Evolutionary conservation across 2,113 vertebrate species (phyloP).

Genomic region (Pseudonaja textilis): DNA sequence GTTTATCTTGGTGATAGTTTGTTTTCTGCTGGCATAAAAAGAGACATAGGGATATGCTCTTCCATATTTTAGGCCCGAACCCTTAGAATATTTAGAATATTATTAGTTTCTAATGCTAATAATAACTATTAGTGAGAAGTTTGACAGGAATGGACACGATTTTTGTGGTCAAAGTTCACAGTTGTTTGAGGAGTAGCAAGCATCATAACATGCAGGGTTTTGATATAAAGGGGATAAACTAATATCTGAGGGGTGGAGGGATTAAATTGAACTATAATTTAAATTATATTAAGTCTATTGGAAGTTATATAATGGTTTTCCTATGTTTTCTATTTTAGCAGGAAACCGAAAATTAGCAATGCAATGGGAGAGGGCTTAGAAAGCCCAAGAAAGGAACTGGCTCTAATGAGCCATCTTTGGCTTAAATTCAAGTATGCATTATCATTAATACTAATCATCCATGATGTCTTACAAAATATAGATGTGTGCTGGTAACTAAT

Average conservation of each 20-base stretch:
- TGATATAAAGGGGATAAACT: neutral
- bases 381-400: neutral
- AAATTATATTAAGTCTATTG: neutral
- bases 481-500: neutral
- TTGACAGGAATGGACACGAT: neutral
- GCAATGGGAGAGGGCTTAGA: neutral
- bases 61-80: neutral
- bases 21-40: neutral
- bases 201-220: neutral
- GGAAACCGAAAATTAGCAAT: neutral
- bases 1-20: neutral
- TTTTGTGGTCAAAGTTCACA: neutral
- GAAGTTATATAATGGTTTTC: neutral
- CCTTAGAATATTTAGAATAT: too few relatives aligned
- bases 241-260: neutral
- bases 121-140: neutral
- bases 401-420: neutral
- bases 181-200: neutral
- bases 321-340: neutral
- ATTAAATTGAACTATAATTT: neutral
- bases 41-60: neutral
- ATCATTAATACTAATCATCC: neutral
- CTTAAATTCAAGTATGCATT: neutral
- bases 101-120: neutral
- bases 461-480: neutral